Percentiles rank a stretch among this genome's conserved stretches.
These are phyloP conservation scores for Pocillopora meandrina DNA, from an alignment of 92 coral and sea anemone species.

Conservation along the genomic window DNA sequence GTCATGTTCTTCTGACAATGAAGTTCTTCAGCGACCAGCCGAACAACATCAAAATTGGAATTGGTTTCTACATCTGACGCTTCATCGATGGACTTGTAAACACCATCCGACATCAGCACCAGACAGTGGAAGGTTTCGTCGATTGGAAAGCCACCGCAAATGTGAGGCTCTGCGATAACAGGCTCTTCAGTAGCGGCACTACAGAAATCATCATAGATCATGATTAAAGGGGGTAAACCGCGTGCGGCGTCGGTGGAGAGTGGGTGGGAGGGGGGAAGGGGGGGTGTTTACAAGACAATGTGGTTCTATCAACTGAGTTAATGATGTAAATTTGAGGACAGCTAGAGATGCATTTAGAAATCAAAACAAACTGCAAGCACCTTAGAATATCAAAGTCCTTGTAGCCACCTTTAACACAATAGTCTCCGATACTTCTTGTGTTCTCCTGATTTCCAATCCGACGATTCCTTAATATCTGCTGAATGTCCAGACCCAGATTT, in stretches of 20 bases:
- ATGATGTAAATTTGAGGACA: too few relatives aligned
- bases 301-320: too few relatives aligned
- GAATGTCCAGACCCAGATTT: constrained; percentile 86
- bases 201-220: background rate
- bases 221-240: too few relatives aligned
- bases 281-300: too few relatives aligned
- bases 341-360: background rate
- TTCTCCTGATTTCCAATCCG: constrained; percentile 92
- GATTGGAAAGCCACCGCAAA: constrained; percentile 81
- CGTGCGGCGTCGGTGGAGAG: too few relatives aligned
- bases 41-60: constrained; percentile 82
- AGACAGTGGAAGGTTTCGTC: constrained; percentile 85
- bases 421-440: constrained; percentile 96
- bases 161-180: constrained; percentile 95
- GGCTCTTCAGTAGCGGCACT: constrained; percentile 93
- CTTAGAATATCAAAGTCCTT: constrained; percentile 97
- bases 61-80: constrained; percentile 69
- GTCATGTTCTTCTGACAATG: constrained; percentile 83
- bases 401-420: constrained; percentile 96
- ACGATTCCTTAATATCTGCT: constrained; percentile 76
- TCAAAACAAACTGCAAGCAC: constrained; percentile 31
- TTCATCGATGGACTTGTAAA: constrained; percentile 88
- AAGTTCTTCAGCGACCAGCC: constrained; percentile 77
- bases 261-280: too few relatives aligned
- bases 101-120: constrained; percentile 94